Base-by-base conservation (phyloP, 2,797 vertebrate species). In the Micromesistius poutassou region DNA sequence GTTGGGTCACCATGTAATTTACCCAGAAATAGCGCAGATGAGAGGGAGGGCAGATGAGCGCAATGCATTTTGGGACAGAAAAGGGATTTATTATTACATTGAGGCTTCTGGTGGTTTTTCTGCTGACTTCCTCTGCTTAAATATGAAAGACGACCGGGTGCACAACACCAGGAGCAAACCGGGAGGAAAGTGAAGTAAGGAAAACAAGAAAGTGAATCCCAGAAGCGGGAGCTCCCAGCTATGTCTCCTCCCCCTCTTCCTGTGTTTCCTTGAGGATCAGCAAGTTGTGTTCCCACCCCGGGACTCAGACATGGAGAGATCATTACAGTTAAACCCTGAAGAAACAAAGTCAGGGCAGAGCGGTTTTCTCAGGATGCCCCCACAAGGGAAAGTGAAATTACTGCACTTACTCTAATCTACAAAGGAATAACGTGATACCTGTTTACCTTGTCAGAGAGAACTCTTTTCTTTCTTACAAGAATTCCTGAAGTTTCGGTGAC, bases 171-270 rank as follows among this genome's bases (percentile, higher is more conserved):
- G 36, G 9, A 40, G 36, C 9, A 30, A 13, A 6, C 38, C 62
- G 42, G 36, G 25, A 7, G 30, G 16, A 78, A 72, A 30, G 78
- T 25, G 28, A 19, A 2, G 33, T 38, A 70, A 40, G 3, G 55
- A 19, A 30, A 36, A 10, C 4, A 31, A 75, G 72, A 40, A 12
- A 78, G 33, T 62, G 46, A 46, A 33, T 13, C 40, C 77, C 66
- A 74, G 30, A 30, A 62, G 30, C 31, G 62, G 72, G 55, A 30
- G 66, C 71, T 30, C 36, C 35, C 33, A 19, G 16, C n/a, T 28
- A 62, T 25, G 10, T 40, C 71, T 73, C 71, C 75, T 76, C 71
- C 75, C 71, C 71, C 50, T 68, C 78, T 79, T 76, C 78, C 75
- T 76, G 78, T 77, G 42, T 28, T 73, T 5, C 19, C 35, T 36